Conservation (phyloP, 2,113 vertebrate genomes). For the Limnothrissa miodon region DNA sequence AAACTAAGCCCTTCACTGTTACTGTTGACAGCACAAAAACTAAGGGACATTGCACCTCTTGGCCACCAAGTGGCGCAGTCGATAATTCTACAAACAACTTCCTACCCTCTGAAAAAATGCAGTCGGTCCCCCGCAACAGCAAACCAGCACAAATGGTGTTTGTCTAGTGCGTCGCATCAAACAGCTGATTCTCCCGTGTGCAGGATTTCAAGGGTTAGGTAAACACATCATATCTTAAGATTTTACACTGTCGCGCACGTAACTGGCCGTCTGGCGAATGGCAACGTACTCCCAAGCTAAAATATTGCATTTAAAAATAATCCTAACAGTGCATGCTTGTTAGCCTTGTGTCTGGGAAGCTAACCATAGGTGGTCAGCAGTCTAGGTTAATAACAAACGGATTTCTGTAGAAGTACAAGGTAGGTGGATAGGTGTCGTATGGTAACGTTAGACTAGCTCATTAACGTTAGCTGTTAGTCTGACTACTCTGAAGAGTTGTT, state of each 20-base stretch:
- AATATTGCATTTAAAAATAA: neutral
- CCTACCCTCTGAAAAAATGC: constrained; percentile 19
- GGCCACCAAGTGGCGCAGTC: constrained; percentile 47
- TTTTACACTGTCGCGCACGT: neutral
- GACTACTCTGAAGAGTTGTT: neutral
- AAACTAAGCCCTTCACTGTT: too few species aligned
- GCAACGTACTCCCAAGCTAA: neutral
- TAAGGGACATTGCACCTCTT: neutral
- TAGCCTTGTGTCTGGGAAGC: neutral
- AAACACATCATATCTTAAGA: constrained; percentile 38
- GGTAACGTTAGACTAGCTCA: constrained; percentile 2
- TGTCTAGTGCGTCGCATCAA: constrained; percentile 50
- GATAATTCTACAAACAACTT: neutral
- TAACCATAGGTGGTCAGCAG: neutral
- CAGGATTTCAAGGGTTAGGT: constrained; percentile 52
- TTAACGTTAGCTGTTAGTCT: neutral
- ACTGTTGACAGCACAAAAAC: neutral
- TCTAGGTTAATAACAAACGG: constrained; percentile 11
- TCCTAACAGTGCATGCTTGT: neutral
- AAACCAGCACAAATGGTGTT: constrained; percentile 71
- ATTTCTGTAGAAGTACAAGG: neutral
- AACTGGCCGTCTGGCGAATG: neutral
- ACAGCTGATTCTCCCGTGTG: constrained; percentile 64
- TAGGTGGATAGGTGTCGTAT: neutral
- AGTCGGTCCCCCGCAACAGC: constrained; percentile 32